phyloP scores from a whole-genome alignment of 2,113 vertebrate species.

The Ammodytes marinus region DNA sequence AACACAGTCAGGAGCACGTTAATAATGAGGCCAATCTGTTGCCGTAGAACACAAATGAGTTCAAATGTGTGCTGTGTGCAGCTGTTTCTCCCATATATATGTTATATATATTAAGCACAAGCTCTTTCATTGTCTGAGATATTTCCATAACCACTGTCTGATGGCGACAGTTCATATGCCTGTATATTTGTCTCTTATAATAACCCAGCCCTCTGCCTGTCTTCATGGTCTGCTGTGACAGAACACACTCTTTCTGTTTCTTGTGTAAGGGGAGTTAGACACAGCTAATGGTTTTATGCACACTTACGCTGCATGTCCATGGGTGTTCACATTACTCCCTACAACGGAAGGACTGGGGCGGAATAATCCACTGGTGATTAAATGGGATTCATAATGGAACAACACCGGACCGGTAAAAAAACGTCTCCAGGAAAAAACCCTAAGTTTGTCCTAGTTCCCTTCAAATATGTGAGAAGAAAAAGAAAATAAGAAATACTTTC shows the following conservation, averaged over 20 bases:
- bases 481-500: constrained; percentile 3
- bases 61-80: constrained; percentile 22
- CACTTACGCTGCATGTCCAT: constrained; percentile 48
- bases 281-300: constrained; percentile 73
- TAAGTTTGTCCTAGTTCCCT: constrained; percentile 18
- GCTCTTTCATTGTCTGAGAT: constrained; percentile 14
- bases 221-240: constrained; percentile 25
- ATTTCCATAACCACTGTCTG: constrained; percentile 33
- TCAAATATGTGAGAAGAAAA: constrained; percentile 28
- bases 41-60: constrained; percentile 7
- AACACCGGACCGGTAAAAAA: constrained; percentile 7
- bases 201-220: constrained; percentile 14
- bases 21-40: neutral
- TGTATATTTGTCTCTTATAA: constrained; percentile 29
- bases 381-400: constrained; percentile 49
- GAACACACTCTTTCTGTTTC: constrained; percentile 32
- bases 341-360: constrained; percentile 68
- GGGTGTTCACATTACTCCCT: constrained; percentile 37
- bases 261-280: constrained; percentile 53
- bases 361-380: constrained; percentile 75
- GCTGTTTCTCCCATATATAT: constrained; percentile 18
- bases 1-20: neutral
- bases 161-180: constrained; percentile 37
- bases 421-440: constrained; percentile 51
- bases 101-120: constrained; percentile 8